phyloP scores from a whole-genome alignment of 2,113 vertebrate species.

The Boulengeromyrus knoepffleri region DNA sequence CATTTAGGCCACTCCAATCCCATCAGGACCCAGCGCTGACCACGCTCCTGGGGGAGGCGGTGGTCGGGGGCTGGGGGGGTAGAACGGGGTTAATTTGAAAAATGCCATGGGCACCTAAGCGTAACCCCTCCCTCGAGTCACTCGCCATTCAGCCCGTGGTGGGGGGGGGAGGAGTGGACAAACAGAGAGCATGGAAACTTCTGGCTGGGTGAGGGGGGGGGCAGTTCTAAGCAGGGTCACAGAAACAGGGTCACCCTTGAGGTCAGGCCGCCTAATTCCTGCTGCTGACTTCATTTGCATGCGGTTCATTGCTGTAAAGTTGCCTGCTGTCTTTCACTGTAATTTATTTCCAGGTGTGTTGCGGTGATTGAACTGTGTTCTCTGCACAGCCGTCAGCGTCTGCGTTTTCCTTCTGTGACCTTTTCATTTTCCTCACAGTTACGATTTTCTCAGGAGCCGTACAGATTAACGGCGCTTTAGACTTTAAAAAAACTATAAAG shows the following conservation, averaged over 20 bases:
- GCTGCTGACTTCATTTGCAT: neutral
- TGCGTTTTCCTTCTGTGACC: neutral
- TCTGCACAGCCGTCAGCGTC: neutral
- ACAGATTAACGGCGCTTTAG: neutral
- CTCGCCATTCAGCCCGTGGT: constrained; percentile 27
- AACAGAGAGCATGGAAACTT: neutral
- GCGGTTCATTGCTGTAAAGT: neutral
- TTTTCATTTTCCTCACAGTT: neutral
- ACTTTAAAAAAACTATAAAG: neutral
- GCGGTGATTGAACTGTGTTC: neutral
- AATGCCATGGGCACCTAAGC: constrained; percentile 34
- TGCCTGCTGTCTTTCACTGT: neutral
- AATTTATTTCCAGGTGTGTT: neutral
- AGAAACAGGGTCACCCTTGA: neutral
- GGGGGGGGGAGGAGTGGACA: neutral
- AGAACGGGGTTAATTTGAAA: constrained; percentile 45
- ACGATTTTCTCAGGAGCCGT: neutral
- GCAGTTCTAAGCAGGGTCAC: neutral
- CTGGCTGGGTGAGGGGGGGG: neutral
- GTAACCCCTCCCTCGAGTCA: constrained; percentile 27
- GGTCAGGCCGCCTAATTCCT: neutral
- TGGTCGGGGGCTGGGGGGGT: neutral
- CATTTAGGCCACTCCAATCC: constrained; percentile 6
- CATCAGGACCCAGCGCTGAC: constrained; percentile 21
- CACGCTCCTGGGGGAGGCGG: constrained; percentile 24